Conservation (phyloP, 2,888 invertebrate species). For the Brachyopa scutellaris region DNA sequence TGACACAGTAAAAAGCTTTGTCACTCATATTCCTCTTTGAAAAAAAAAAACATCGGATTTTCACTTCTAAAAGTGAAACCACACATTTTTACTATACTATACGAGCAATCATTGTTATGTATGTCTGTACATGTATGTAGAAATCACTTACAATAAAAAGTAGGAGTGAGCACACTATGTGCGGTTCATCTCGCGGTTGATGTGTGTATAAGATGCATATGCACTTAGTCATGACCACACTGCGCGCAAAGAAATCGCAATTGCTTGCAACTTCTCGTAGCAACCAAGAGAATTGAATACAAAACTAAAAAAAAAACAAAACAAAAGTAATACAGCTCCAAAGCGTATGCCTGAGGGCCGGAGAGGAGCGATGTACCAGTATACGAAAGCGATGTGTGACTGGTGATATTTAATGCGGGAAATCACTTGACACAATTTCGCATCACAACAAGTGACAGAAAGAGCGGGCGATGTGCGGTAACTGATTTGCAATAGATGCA, state of each 20-base stretch:
- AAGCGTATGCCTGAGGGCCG: background rate
- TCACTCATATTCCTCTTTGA: no score
- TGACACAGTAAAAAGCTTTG: no score
- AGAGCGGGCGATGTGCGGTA: conserved; percentile 11
- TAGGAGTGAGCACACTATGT: conserved; percentile 5
- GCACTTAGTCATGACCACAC: conserved; percentile 30
- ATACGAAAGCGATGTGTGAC: background rate
- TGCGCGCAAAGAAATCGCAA: conserved; percentile 25
- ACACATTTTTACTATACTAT: conserved; percentile 30
- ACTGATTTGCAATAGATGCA: conserved; percentile 7
- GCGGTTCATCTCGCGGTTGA: conserved; percentile 35
- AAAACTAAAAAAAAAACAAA: background rate
- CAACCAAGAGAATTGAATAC: conserved; percentile 31
- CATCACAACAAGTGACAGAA: conserved; percentile 38
- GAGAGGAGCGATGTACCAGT: conserved; percentile 1
- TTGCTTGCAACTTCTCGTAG: no score
- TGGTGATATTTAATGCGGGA: conserved; percentile 52
- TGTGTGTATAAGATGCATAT: conserved; percentile 24
- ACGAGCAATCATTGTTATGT: no score
- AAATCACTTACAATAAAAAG: conserved; percentile 9
- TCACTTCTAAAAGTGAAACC: conserved; percentile 53
- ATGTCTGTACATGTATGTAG: background rate
- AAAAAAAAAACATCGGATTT: no score
- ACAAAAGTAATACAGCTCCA: conserved; percentile 17
- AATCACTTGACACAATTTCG: conserved; percentile 66